Base-by-base conservation (phyloP, 2,113 vertebrate genomes). In the Empidonax alnorum region DNA sequence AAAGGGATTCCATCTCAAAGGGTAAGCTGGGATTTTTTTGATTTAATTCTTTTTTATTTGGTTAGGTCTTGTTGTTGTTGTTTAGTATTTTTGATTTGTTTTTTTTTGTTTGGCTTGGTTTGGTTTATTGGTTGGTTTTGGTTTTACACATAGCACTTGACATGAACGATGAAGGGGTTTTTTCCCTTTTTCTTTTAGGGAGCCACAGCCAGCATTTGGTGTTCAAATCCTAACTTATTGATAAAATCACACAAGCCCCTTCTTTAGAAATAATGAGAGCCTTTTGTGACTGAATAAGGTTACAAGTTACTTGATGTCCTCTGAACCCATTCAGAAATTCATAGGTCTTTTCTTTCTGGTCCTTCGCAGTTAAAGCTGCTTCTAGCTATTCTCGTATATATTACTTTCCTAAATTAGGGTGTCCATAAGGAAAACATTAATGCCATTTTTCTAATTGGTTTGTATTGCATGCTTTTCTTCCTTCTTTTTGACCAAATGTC, bases 121-220 rank as follows among this genome's bases (percentile, higher is more conserved):
- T 50, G 49, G 25, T n/a, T 77, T 9, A 22, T 35, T 65, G 11
- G 24, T 65, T 78, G 37, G 18, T 33, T 84, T 77, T 61, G 30
- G 10, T 44, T 67, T 90, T 50, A 65, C 31, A 47, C 47, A 10
- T 46, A 35, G 33, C 24, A 76, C 15, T 44, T 69, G 28, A 68
- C 7, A 73, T 18, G 8, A 83, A 80, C 76, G 5, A 68, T 19
- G 14, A 71, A 66, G 7, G 3, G 0, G 0, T 0, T 58, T 46
- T 69, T 85, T 8, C 8, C 61, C 8, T 58, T 79, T 90, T 53
- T 76, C 12, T 77, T 37, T 49, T 1, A 83, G 17, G 23, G 2
- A 69, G 22, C 18, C 50, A 84, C 4, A 62, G 15, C 2, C 39
- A 87, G 14, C 1, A 61, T 66, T 65, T 84, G 44, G 8, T 61